phyloP scores from a whole-genome alignment of 2,888 invertebrate genomes.

The Xestoiulus laeticollis region DNA sequence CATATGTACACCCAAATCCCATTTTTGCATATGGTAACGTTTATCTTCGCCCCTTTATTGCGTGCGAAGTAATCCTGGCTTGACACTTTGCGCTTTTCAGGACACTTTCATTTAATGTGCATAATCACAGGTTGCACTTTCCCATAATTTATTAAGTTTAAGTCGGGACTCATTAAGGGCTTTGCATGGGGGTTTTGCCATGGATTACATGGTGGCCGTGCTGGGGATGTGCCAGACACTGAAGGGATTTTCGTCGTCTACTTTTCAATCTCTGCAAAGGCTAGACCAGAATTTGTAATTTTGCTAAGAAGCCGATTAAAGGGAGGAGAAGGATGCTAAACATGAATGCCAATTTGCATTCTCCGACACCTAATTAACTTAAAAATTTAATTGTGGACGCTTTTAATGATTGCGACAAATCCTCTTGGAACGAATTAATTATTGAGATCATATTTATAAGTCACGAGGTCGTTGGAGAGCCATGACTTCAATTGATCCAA shows the following conservation, averaged over 20 bases:
- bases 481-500: no score
- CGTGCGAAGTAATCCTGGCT: conserved; percentile 20
- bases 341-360: conserved; percentile 8
- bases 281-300: conserved; percentile 16
- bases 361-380: neutral
- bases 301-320: conserved; percentile 35
- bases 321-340: neutral
- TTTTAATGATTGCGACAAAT: neutral
- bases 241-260: conserved; percentile 2
- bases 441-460: neutral
- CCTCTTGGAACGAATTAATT: neutral
- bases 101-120: conserved; percentile 38
- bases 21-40: neutral
- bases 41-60: conserved; percentile 17
- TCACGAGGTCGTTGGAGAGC: neutral
- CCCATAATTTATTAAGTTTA: conserved; percentile 40
- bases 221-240: neutral
- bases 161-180: conserved; percentile 17
- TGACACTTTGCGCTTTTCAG: conserved; percentile 36
- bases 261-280: neutral
- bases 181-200: neutral
- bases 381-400: conserved; percentile 36
- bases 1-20: no score
- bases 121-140: conserved; percentile 40
- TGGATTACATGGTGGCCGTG: conserved; percentile 24